Percentiles rank a stretch among this genome's conserved stretches.
phyloP scores from a whole-genome alignment of 1,140 invertebrate genomes.

The Dinoponera quadriceps region DNA sequence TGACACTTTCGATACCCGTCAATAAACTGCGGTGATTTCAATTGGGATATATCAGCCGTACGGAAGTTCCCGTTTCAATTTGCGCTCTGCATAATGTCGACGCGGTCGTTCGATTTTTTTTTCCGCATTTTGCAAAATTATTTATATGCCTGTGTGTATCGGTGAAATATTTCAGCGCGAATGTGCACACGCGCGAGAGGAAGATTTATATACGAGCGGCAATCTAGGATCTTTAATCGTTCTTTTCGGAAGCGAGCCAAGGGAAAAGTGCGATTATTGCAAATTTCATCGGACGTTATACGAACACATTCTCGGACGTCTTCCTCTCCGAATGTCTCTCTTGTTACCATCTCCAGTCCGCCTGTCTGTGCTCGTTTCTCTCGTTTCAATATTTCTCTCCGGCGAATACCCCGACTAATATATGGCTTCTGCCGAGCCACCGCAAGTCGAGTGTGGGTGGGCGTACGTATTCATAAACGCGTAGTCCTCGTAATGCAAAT shows the following conservation, averaged over 20 bases:
- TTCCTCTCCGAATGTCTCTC: constrained; percentile 70
- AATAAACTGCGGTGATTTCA: constrained; percentile 50
- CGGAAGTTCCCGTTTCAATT: constrained; percentile 32
- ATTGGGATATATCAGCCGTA: constrained; percentile 33
- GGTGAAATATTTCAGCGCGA: neutral
- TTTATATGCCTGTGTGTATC: neutral
- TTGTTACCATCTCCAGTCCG: constrained; percentile 54
- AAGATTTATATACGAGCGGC: constrained; percentile 10
- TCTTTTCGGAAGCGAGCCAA: constrained; percentile 40
- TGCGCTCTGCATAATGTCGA: neutral
- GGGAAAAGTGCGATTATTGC: constrained; percentile 63
- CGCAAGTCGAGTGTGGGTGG: constrained; percentile 73
- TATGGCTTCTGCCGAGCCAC: constrained; percentile 82
- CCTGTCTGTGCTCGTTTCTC: constrained; percentile 72
- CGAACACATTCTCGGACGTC: constrained; percentile 77
- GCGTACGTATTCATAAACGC: constrained; percentile 76
- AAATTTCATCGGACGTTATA: constrained; percentile 81
- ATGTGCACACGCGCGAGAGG: neutral
- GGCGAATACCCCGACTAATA: constrained; percentile 83
- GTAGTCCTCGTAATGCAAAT: constrained; percentile 80
- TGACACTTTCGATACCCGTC: constrained; percentile 73
- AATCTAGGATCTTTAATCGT: constrained; percentile 23
- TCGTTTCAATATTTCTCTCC: constrained; percentile 84
- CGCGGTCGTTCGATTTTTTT: neutral
- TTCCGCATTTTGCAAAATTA: neutral